A percentile compares a stretch with the other conserved stretches of the same genome.
These are phyloP conservation scores for Orthosia gothica DNA, from an alignment of 2,888 invertebrate species.

Conservation along the genomic window DNA sequence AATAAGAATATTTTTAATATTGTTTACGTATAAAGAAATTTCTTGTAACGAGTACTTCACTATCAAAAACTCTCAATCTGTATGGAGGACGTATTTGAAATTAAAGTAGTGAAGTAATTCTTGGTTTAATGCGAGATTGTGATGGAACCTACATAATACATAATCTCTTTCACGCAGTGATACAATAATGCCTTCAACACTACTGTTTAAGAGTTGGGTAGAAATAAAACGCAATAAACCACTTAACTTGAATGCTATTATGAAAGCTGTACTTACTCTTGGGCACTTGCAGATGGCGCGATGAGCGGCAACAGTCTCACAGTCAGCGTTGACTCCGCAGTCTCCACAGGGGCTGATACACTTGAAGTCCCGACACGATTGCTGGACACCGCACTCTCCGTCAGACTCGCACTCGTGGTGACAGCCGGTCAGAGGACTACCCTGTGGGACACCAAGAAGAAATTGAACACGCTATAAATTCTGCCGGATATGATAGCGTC, in stretches of 20 bases:
- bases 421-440: conserved; percentile 95
- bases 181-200: background rate
- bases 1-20: background rate
- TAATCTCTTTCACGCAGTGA: background rate
- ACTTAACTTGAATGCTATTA: background rate
- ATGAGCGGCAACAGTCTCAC: conserved; percentile 94
- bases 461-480: background rate
- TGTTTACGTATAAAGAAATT: background rate
- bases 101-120: background rate
- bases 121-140: background rate
- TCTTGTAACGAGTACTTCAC: too few relatives aligned
- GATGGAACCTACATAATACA: background rate
- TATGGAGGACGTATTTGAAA: background rate
- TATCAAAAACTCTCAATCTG: background rate
- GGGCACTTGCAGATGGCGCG: conserved; percentile 95
- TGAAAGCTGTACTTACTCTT: conserved; percentile 87
- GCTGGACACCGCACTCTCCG: conserved; percentile 93
- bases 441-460: conserved; percentile 81
- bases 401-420: conserved; percentile 96
- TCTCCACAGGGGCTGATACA: conserved; percentile 95
- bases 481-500: background rate
- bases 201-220: background rate
- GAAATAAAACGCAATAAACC: background rate
- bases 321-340: conserved; percentile 95
- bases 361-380: conserved; percentile 94